Conservation (phyloP, 2,888 invertebrate species). For the Euplagia quadripunctaria region DNA sequence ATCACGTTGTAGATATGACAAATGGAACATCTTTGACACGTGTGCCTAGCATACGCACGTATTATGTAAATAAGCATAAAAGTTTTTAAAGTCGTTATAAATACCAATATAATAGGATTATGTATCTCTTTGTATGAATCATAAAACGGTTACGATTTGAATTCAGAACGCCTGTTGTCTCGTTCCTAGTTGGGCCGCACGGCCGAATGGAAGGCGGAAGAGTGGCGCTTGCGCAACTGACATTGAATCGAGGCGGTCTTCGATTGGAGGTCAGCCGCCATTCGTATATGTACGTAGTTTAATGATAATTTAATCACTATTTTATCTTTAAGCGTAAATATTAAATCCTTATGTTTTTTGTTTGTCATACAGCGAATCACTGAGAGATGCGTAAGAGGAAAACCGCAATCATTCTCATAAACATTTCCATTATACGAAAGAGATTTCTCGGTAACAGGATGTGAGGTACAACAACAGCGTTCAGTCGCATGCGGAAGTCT, state of each 20-base stretch:
- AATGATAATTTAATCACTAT: slow-evolving; percentile 68
- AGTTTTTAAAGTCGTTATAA: slow-evolving; percentile 29
- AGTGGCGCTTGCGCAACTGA: slow-evolving; percentile 85
- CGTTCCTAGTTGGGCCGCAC: slow-evolving; percentile 75
- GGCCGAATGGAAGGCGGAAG: slow-evolving; percentile 78
- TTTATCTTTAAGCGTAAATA: slow-evolving; percentile 44
- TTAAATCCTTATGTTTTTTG: slow-evolving; percentile 56
- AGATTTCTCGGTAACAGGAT: slow-evolving; percentile 71
- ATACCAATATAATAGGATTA: slow-evolving; percentile 37
- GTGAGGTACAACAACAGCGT: slow-evolving; percentile 59
- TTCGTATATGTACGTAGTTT: slow-evolving; percentile 65
- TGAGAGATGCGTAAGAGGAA: slow-evolving; percentile 63
- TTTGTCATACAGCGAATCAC: slow-evolving; percentile 39
- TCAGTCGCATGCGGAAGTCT: slow-evolving; percentile 59
- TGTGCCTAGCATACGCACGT: slow-evolving; percentile 27
- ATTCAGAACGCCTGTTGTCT: slow-evolving; percentile 61
- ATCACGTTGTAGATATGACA: slow-evolving; percentile 37
- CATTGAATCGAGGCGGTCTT: slow-evolving; percentile 81
- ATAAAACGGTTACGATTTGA: slow-evolving; percentile 72
- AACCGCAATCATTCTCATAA: slow-evolving; percentile 54
- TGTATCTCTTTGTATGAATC: slow-evolving; percentile 39
- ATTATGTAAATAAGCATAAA: slow-evolving; percentile 27
- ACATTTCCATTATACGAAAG: slow-evolving; percentile 54
- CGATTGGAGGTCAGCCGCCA: slow-evolving; percentile 80
- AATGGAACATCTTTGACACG: slow-evolving; percentile 19